Percentiles rank a stretch among this genome's conserved stretches.
Evolutionary conservation across 2,888 invertebrate genomes (phyloP).

Genomic region (Diplazon laetatorius): DNA sequence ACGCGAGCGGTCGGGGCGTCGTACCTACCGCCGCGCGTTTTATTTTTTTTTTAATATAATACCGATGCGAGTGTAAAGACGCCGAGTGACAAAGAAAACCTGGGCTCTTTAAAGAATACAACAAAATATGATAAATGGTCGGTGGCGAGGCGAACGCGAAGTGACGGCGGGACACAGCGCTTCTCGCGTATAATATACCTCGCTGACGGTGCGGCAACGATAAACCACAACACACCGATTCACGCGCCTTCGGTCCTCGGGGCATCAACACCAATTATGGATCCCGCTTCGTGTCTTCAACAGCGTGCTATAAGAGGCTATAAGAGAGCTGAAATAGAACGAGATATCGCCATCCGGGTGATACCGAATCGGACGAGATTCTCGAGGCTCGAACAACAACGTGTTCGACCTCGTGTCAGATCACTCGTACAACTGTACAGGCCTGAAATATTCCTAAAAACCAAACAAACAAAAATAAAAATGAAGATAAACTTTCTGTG

Average conservation of each 20-base stretch:
- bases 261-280: constrained; percentile 54
- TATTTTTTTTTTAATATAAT: too few species aligned
- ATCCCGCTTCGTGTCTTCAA: constrained; percentile 36
- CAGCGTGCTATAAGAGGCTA: constrained; percentile 38
- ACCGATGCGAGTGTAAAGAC: constrained; percentile 73
- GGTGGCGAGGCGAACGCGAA: constrained; percentile 48
- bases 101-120: constrained; percentile 75
- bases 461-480: too few species aligned
- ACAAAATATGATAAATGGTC: constrained; percentile 79
- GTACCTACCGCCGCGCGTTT: constrained; percentile 79
- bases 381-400: too few species aligned
- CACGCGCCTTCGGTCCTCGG: constrained; percentile 43
- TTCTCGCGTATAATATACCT: constrained; percentile 18
- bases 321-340: constrained; percentile 48
- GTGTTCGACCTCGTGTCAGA: constrained; percentile 14
- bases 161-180: constrained; percentile 49
- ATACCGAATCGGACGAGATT: constrained; percentile 42
- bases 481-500: too few species aligned
- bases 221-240: constrained; percentile 48
- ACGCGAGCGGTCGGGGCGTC: constrained; percentile 64
- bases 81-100: constrained; percentile 75
- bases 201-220: constrained; percentile 30
- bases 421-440: neutral
- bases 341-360: constrained; percentile 37
- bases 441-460: too few species aligned